Conservation (phyloP, 2,888 invertebrate genomes). For the Thecophora atra region DNA sequence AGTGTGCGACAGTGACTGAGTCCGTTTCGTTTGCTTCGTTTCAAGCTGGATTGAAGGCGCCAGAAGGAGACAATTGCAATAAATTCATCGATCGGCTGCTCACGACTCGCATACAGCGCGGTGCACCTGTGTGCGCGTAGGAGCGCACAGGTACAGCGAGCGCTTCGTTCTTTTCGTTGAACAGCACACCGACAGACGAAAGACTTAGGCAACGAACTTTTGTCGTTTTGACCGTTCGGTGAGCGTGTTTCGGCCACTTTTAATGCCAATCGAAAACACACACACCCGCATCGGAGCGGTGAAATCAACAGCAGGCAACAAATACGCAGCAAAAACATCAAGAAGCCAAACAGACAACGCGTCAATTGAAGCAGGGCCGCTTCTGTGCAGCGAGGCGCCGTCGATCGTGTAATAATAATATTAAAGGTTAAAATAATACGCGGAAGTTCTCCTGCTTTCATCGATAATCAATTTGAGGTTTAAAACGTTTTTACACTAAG, state of each 20-base stretch:
- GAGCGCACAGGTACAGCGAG: constrained; percentile 21
- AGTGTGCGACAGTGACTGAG: constrained; percentile 40
- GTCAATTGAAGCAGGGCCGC: constrained; percentile 6
- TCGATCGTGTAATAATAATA: background rate
- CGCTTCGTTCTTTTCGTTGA: background rate
- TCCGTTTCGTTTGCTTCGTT: constrained; percentile 7
- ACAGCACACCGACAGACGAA: constrained; percentile 19
- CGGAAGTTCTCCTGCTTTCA: too few species aligned
- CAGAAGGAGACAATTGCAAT: constrained; percentile 31
- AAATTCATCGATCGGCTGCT: constrained; percentile 26
- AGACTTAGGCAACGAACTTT: constrained; percentile 34
- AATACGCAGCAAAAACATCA: constrained; percentile 9
- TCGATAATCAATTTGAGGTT: too few species aligned
- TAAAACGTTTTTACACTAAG: too few species aligned
- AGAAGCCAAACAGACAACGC: constrained; percentile 27
- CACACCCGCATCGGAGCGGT: constrained; percentile 25
- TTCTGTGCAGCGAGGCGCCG: background rate
- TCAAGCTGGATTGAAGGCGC: constrained; percentile 6
- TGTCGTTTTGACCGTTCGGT: constrained; percentile 16
- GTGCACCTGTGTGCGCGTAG: constrained; percentile 28
- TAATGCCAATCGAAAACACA: background rate
- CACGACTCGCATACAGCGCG: constrained; percentile 5
- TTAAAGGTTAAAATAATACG: too few species aligned
- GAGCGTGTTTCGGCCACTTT: constrained; percentile 11
- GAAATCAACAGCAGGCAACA: background rate